Evolutionary conservation across 2,797 vertebrate species (phyloP).

Genomic region (Sitta carolinensis): DNA sequence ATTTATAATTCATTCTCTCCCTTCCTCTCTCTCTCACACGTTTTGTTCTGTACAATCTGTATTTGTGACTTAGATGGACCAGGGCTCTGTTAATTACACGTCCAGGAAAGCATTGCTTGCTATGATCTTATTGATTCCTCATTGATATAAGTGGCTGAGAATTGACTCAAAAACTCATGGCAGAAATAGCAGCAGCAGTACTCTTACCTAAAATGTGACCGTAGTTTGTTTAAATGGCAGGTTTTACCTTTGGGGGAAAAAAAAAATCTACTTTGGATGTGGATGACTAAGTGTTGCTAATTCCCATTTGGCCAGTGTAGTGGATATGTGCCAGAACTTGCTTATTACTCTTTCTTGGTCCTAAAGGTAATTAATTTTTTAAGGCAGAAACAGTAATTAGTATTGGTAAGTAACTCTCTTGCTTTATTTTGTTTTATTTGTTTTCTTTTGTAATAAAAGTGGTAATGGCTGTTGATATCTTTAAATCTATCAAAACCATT

Average conservation of each 20-base stretch:
- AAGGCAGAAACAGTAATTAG: neutral
- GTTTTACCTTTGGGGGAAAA: neutral
- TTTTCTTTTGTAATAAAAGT: neutral
- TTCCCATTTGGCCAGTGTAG: neutral
- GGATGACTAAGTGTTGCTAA: neutral
- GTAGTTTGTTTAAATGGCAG: neutral
- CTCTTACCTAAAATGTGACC: neutral
- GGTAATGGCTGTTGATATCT: neutral
- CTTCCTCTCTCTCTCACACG: neutral
- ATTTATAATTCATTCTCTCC: conserved; percentile 5
- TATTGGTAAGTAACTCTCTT: conserved; percentile 11
- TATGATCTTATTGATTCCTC: neutral
- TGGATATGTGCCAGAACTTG: neutral
- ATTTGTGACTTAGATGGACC: neutral
- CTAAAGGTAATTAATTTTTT: neutral
- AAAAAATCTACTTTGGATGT: neutral
- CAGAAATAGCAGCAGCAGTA: neutral
- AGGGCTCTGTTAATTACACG: neutral
- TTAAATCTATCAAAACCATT: neutral
- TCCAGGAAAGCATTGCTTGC: neutral
- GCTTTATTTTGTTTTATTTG: neutral
- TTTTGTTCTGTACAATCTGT: neutral
- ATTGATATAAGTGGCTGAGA: neutral
- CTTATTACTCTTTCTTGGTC: neutral
- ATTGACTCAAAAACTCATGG: neutral